phyloP scores from a whole-genome alignment of 2,888 invertebrate species.

The Prionchulus punctatus region DNA sequence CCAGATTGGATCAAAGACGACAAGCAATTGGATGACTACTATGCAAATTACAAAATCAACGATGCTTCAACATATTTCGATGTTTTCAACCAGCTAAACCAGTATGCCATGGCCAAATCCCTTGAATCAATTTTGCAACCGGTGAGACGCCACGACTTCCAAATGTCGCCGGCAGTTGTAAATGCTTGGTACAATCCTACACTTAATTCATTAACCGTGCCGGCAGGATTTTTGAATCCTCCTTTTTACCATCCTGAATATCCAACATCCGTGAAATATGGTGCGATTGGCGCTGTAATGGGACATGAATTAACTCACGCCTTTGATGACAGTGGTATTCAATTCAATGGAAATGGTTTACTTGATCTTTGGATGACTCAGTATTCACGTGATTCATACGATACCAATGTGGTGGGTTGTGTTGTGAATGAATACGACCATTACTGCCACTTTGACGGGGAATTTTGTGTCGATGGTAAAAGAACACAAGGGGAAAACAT shows the following conservation, averaged over 20 bases:
- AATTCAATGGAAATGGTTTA: not conserved
- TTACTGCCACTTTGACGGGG: not conserved
- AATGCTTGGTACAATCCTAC: constrained; percentile 1
- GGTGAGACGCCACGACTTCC: no score
- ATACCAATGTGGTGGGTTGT: not conserved
- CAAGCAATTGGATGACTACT: no score
- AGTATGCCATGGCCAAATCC: no score
- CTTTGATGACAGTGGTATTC: not conserved
- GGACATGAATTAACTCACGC: not conserved
- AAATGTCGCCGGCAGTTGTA: constrained; percentile 1
- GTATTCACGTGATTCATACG: not conserved
- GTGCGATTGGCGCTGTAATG: not conserved
- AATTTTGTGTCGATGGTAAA: not conserved
- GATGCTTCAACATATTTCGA: no score
- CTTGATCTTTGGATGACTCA: not conserved
- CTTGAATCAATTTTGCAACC: no score
- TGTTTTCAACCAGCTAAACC: no score
- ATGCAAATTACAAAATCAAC: no score
- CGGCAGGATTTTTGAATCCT: not conserved
- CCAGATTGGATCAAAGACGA: no score
- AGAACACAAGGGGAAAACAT: constrained; percentile 1
- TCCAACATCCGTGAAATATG: not conserved
- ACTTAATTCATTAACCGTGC: not conserved
- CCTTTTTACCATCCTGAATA: not conserved
- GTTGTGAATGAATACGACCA: not conserved